Evolutionary conservation across 2,888 invertebrate species (phyloP), one percentile per base, ranked within the genome.

Genomic region (Heteromyza rotundicornis): DNA sequence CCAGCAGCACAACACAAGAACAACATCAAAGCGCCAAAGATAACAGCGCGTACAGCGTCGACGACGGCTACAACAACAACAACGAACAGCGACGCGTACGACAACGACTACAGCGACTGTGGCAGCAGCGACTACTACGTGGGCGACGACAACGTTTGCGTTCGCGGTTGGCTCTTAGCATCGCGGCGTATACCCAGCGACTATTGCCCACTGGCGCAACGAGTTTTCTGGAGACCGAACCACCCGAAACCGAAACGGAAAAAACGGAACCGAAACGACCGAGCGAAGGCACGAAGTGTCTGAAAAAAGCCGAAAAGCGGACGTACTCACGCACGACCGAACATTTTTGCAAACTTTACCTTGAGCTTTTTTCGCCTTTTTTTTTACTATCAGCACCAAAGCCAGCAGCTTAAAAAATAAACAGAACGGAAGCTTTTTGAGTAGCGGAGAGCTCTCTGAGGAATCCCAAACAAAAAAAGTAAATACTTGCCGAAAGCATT

Each of bases 171-270:
- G n/a, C n/a, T 78, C 80, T 79, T 73, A 73, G 73, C 79, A 79
- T 80, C 79, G 80, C 79, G 80, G 75, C 80, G 80, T 79, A 72
- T 79, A 74, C 76, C 74, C 79, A 79, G 79, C 80, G 79, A 79
- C 79, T 79, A 74, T 73, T 71, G 72, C 70, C 67, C 70, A 68
- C 65, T 70, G 66, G 69, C 67, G 69, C 71, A 68, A 69, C 71
- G 70, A 66, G 68, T 65, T 70, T 76, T 77, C 79, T 79, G 75
- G 76, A 79, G 79, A 76, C 79, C 73, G 59, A 44, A 47, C 50
- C 54, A 50, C 51, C 52, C 56, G 52, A 63, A 24, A 61, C 51
- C 59, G 62, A 66, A 36, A 50, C 40, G 47, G 60, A 63, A 59
- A 59, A 50, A 57, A 60, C 27, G 22, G 56, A 47, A 16, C 17